Percentiles rank a stretch among this genome's conserved stretches.
These are phyloP conservation scores for Aplysina aerophoba DNA, from an alignment of 37 sponge, comb jelly and placozoan species.

Conservation along the genomic window DNA sequence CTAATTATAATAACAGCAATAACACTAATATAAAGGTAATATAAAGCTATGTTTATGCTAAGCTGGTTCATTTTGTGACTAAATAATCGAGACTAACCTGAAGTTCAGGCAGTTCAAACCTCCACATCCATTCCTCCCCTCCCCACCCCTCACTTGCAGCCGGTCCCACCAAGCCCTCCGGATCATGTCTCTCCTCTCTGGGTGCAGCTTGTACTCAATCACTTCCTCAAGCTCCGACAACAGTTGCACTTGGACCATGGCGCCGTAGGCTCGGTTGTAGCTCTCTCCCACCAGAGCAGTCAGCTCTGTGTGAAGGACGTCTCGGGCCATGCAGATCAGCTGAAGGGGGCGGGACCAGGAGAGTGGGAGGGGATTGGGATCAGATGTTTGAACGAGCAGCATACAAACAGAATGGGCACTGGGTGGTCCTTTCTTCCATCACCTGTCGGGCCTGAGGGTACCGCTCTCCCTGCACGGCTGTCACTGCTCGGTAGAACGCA, in stretches of 20 bases:
- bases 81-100: too few relatives aligned
- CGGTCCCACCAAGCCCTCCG: slow-evolving; percentile 89
- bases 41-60: too few relatives aligned
- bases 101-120: too few relatives aligned
- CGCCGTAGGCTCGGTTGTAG: slow-evolving; percentile 94
- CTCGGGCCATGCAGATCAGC: slow-evolving; percentile 45
- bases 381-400: too few relatives aligned
- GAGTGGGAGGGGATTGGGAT: too few relatives aligned
- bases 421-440: not conserved
- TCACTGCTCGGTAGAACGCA: slow-evolving; percentile 83
- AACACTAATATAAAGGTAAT: too few relatives aligned
- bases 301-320: slow-evolving; percentile 89
- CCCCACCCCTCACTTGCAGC: slow-evolving; percentile 68
- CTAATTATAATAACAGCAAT: too few relatives aligned
- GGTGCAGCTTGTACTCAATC: slow-evolving; percentile 62
- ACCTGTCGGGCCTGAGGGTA: slow-evolving; percentile 76
- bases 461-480: slow-evolving; percentile 83
- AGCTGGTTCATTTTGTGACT: too few relatives aligned
- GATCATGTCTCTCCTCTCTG: slow-evolving; percentile 74
- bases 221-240: slow-evolving; percentile 97
- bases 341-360: too few relatives aligned
- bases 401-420: too few relatives aligned
- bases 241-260: slow-evolving; percentile 92
- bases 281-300: slow-evolving; percentile 95
- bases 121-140: not conserved